Evolutionary conservation across 1,140 invertebrate species (phyloP).

Genomic region (Drosophila navojoa): DNA sequence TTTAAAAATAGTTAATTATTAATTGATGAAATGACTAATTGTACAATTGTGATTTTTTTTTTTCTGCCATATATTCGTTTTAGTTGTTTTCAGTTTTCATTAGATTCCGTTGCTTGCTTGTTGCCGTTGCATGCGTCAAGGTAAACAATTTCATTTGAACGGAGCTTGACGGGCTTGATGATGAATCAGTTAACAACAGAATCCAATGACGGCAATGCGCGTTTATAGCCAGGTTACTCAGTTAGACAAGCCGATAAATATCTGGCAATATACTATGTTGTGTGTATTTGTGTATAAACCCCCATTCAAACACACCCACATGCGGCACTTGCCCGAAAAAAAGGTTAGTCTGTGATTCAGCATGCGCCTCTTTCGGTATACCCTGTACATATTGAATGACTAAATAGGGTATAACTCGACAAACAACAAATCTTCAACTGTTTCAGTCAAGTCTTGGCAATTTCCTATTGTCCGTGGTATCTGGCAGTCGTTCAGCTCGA

Average conservation of each 20-base stretch:
- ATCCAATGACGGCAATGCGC: conserved; percentile 30
- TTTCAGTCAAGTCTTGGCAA: too few relatives aligned
- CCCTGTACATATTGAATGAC: neutral
- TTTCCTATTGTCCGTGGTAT: neutral
- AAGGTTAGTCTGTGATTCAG: conserved; percentile 9
- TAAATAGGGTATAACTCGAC: too few relatives aligned
- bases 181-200: conserved; percentile 49
- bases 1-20: conserved; percentile 80
- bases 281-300: neutral
- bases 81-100: conserved; percentile 13
- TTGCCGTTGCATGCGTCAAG: conserved; percentile 46
- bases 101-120: conserved; percentile 3
- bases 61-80: conserved; percentile 1
- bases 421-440: too few relatives aligned
- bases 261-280: neutral
- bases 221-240: conserved; percentile 20
- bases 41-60: conserved; percentile 60
- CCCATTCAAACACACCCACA: neutral
- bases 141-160: conserved; percentile 64
- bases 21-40: conserved; percentile 78
- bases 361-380: neutral
- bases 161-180: conserved; percentile 23
- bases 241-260: conserved; percentile 34
- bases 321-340: neutral
- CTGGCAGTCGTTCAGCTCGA: neutral